Percentiles rank a stretch among this genome's conserved stretches.
These are phyloP conservation scores for Rhaphigaster nebulosa DNA, from an alignment of 2,888 invertebrate species.

Conservation along the genomic window DNA sequence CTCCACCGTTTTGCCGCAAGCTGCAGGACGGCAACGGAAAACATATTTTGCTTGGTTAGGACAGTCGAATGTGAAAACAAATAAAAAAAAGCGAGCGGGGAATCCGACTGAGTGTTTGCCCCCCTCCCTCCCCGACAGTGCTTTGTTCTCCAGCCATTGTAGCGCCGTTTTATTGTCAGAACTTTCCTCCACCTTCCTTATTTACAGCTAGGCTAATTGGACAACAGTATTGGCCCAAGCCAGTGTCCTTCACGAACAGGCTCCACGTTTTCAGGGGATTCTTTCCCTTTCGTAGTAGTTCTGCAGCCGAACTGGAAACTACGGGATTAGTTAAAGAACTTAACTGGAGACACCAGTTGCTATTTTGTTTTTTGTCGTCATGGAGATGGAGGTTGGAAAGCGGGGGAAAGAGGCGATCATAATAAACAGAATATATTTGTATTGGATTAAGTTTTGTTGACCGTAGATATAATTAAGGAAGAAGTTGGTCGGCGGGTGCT, in stretches of 20 bases:
- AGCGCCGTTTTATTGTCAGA: constrained; percentile 41
- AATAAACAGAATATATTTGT: too few species aligned
- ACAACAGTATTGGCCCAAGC: constrained; percentile 6
- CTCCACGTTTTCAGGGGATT: not conserved
- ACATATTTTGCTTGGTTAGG: constrained; percentile 50
- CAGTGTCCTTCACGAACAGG: not conserved
- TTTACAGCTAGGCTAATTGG: constrained; percentile 54
- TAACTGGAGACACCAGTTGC: too few species aligned
- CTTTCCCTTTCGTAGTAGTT: not conserved
- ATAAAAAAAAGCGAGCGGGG: constrained; percentile 21
- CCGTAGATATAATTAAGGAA: too few species aligned
- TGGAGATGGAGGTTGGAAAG: too few species aligned
- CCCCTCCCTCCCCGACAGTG: not conserved
- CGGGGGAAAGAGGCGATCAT: too few species aligned
- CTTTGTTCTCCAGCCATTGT: constrained; percentile 46
- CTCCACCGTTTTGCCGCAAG: not conserved
- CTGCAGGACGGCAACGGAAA: not conserved
- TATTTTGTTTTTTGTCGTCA: too few species aligned
- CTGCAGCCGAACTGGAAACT: not conserved
- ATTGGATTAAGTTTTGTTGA: too few species aligned
- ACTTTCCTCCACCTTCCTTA: constrained; percentile 54
- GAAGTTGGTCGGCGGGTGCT: too few species aligned
- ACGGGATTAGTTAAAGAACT: too few species aligned
- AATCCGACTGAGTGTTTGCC: constrained; percentile 20
- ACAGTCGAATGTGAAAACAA: constrained; percentile 31